These are phyloP conservation scores for Staurois parvus DNA, from an alignment of 2,797 vertebrate genomes.

Conservation along the genomic window DNA sequence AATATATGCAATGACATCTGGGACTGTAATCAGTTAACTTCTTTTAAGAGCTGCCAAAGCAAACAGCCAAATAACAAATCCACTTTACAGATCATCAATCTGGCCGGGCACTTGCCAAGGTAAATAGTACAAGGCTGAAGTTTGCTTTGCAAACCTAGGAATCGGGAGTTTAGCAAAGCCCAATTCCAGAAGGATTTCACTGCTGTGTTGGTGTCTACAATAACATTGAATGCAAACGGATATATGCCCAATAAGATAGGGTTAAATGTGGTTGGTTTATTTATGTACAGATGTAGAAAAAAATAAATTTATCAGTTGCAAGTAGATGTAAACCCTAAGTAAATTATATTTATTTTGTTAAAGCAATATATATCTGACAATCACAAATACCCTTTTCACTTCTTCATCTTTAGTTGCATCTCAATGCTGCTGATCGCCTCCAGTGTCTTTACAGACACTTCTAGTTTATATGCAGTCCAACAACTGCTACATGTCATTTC, in stretches of 20 bases:
- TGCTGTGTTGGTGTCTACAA: constrained; percentile 57
- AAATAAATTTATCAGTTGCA: background rate
- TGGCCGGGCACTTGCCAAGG: constrained; percentile 89
- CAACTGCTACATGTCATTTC: too few relatives aligned
- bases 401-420: too few relatives aligned
- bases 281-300: background rate
- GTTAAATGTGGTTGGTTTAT: background rate
- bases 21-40: constrained; percentile 93
- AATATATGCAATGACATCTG: constrained; percentile 96
- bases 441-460: too few relatives aligned
- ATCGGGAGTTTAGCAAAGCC: constrained; percentile 76
- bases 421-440: too few relatives aligned
- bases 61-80: constrained; percentile 99
- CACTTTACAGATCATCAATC: constrained; percentile 99
- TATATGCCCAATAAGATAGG: background rate
- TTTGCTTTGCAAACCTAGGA: constrained; percentile 87
- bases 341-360: too few relatives aligned
- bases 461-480: too few relatives aligned
- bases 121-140: constrained; percentile 90
- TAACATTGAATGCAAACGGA: constrained; percentile 12
- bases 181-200: constrained; percentile 71
- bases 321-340: too few relatives aligned
- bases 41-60: constrained; percentile 99
- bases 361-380: too few relatives aligned
- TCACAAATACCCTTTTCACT: too few relatives aligned